Evolutionary conservation across 2,113 vertebrate genomes (phyloP).

Genomic region (Miniopterus natalensis): DNA sequence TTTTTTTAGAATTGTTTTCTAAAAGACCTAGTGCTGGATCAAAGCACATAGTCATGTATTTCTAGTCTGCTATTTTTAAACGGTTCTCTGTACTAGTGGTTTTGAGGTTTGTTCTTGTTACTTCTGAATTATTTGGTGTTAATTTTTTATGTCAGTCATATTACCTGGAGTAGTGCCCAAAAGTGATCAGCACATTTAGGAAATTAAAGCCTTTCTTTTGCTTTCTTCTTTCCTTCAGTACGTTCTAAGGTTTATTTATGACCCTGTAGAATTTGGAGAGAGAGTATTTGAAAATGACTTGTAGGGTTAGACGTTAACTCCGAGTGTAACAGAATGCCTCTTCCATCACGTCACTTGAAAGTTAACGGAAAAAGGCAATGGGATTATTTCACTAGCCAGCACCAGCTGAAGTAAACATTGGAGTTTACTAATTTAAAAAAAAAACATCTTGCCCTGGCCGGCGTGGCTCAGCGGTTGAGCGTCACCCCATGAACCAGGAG

Average conservation of each 20-base stretch:
- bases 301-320: conserved; percentile 52
- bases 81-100: background rate
- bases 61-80: conserved; percentile 72
- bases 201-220: conserved; percentile 32
- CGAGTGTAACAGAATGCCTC: conserved; percentile 40
- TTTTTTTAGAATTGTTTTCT: conserved; percentile 63
- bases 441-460: background rate
- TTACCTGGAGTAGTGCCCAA: conserved; percentile 13
- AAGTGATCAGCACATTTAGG: background rate
- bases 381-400: background rate
- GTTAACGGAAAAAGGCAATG: conserved; percentile 9
- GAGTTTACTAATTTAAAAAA: background rate
- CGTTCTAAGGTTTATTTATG: conserved; percentile 53
- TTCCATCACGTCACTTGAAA: conserved; percentile 39
- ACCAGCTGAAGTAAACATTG: background rate
- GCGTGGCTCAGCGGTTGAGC: no score
- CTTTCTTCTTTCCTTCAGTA: conserved; percentile 30
- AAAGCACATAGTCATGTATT: conserved; percentile 60
- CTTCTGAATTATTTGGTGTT: conserved; percentile 60
- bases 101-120: conserved; percentile 57
- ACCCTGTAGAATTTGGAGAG: background rate
- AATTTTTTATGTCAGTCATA: conserved; percentile 55
- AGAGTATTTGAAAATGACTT: conserved; percentile 64
- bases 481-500: no score
- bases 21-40: background rate